Evolutionary conservation across 2,113 vertebrate genomes (phyloP).

Genomic region (Argyrosomus japonicus): DNA sequence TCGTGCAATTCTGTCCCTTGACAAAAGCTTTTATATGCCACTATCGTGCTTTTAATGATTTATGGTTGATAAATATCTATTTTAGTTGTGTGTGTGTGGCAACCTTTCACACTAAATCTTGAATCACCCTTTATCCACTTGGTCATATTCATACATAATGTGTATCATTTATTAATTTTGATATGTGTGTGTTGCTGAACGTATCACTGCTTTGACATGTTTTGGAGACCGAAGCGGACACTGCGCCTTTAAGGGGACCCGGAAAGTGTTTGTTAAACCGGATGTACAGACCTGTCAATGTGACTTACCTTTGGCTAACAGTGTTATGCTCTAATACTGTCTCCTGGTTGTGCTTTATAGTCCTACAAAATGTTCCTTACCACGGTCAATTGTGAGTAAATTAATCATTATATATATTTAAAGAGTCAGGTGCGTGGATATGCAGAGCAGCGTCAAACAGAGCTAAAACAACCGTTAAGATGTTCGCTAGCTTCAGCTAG

Average conservation of each 20-base stretch:
- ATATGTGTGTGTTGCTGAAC: neutral
- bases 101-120: neutral
- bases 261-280: conserved; percentile 68
- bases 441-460: neutral
- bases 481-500: no score
- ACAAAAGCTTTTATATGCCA: neutral
- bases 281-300: conserved; percentile 72
- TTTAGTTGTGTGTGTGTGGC: neutral
- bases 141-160: neutral
- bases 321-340: neutral
- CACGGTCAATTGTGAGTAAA: conserved; percentile 81
- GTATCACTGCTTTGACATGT: neutral
- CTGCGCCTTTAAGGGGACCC: conserved; percentile 66
- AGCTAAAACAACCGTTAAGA: neutral
- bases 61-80: neutral
- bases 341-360: neutral
- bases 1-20: neutral
- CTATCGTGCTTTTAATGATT: neutral
- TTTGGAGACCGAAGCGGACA: neutral
- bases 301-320: conserved; percentile 59
- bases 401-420: accelerated
- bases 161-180: neutral
- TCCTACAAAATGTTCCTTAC: conserved; percentile 81
- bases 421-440: neutral
- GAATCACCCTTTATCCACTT: no score